phyloP scores from a whole-genome alignment of 2,797 vertebrate species.

The Lagodon rhomboides region DNA sequence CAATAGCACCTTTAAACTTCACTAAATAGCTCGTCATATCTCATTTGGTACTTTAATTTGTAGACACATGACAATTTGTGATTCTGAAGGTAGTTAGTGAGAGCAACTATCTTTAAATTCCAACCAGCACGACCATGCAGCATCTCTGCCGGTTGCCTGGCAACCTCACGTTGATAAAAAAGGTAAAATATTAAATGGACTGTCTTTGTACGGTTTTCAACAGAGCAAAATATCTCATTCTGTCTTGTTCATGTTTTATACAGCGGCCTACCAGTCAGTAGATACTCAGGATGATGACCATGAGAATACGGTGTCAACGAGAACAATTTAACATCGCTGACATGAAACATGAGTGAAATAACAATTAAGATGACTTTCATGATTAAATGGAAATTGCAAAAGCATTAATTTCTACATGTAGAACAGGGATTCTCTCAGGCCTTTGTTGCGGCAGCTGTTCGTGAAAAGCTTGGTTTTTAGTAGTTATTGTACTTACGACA shows the following conservation, averaged over 20 bases:
- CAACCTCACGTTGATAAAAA: background rate
- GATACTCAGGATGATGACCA: background rate
- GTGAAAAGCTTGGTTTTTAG: constrained; percentile 10
- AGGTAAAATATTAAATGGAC: background rate
- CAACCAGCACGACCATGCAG: background rate
- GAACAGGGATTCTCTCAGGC: background rate
- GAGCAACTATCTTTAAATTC: background rate
- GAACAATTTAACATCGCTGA: background rate
- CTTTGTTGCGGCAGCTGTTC: background rate
- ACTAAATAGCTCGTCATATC: background rate
- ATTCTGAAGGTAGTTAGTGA: background rate
- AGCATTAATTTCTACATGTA: background rate
- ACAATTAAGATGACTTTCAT: background rate
- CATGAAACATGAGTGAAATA: background rate
- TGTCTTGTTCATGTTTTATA: too few relatives aligned
- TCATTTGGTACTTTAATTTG: background rate
- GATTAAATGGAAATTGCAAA: background rate
- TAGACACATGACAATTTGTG: background rate
- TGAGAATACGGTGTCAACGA: too few relatives aligned
- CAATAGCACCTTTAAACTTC: background rate
- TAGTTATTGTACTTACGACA: constrained; percentile 48
- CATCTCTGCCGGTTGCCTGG: background rate
- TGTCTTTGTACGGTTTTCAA: too few relatives aligned
- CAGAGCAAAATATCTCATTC: too few relatives aligned
- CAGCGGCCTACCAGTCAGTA: background rate